Evolutionary conservation across 1,140 invertebrate genomes (phyloP).

Genomic region (Musca vetustissima): DNA sequence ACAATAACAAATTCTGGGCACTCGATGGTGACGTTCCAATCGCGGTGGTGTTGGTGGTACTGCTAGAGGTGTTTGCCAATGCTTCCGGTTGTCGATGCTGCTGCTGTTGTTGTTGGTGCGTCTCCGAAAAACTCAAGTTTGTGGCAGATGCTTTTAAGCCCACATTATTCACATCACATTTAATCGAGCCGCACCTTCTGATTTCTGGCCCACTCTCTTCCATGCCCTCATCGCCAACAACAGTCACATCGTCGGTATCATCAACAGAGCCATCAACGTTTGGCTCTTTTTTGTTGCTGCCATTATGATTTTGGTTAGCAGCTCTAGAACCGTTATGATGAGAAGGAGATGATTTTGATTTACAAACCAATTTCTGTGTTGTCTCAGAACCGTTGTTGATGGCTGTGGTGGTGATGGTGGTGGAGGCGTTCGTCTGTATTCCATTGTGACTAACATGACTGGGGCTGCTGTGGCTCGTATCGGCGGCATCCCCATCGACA

Average conservation of each 20-base stretch:
- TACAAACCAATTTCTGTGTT: neutral
- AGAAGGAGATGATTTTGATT: neutral
- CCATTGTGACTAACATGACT: slow-evolving; percentile 1
- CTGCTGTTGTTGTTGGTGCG: neutral
- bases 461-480: too few relatives aligned
- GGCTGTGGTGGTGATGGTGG: neutral
- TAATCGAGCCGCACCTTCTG: neutral
- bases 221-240: neutral
- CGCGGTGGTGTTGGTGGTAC: slow-evolving; percentile 12
- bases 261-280: neutral
- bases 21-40: neutral
- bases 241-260: neutral
- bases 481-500: too few relatives aligned
- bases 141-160: neutral
- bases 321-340: slow-evolving; percentile 10
- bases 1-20: slow-evolving; percentile 45
- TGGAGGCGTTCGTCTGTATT: neutral
- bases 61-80: neutral
- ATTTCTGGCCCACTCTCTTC: neutral
- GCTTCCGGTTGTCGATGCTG: neutral
- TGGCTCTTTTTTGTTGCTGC: neutral
- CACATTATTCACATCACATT: neutral
- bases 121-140: slow-evolving; percentile 8
- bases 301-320: slow-evolving; percentile 5
- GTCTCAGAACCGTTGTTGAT: neutral